These are phyloP conservation scores for Heteractis magnifica DNA, from an alignment of 92 coral and sea anemone species.

Conservation along the genomic window DNA sequence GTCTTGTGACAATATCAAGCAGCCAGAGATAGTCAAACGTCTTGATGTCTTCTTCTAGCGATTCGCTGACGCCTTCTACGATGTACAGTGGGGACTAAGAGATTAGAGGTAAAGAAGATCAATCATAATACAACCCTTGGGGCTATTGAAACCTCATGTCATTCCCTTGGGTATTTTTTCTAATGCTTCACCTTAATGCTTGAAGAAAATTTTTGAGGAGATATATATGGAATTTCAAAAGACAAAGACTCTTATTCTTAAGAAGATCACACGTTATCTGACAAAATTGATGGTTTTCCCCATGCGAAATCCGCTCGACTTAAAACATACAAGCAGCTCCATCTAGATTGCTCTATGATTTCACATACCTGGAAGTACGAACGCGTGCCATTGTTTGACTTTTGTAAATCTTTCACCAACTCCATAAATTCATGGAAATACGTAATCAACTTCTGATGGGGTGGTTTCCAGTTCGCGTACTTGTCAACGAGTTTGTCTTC, in stretches of 20 bases:
- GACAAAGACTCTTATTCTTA: too few species aligned
- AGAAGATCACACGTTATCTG: too few species aligned
- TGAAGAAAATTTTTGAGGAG: too few species aligned
- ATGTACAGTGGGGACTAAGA: slow-evolving; percentile 41
- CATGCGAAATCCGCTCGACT: too few species aligned
- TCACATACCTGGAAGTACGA: slow-evolving; percentile 84
- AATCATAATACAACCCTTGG: background rate
- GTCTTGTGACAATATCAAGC: slow-evolving; percentile 57
- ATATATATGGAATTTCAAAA: too few species aligned
- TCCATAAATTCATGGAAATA: slow-evolving; percentile 65
- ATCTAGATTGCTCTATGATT: background rate
- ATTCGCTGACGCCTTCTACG: slow-evolving; percentile 67
- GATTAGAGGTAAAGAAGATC: background rate
- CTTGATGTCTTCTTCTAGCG: slow-evolving; percentile 67
- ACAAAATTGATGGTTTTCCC: too few species aligned
- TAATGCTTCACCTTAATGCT: too few species aligned
- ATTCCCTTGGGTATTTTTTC: background rate
- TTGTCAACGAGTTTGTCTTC: slow-evolving; percentile 46
- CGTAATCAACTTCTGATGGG: slow-evolving; percentile 40
- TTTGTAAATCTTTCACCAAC: slow-evolving; percentile 51
- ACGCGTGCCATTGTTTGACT: slow-evolving; percentile 70
- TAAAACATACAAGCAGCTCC: background rate
- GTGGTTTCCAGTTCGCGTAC: slow-evolving; percentile 73
- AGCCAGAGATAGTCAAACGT: slow-evolving; percentile 86
- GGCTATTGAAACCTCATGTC: background rate